Evolutionary conservation across 2,113 vertebrate genomes (phyloP), one percentile per base, ranked within the genome.

Genomic region (Ascaphus truei): DNA sequence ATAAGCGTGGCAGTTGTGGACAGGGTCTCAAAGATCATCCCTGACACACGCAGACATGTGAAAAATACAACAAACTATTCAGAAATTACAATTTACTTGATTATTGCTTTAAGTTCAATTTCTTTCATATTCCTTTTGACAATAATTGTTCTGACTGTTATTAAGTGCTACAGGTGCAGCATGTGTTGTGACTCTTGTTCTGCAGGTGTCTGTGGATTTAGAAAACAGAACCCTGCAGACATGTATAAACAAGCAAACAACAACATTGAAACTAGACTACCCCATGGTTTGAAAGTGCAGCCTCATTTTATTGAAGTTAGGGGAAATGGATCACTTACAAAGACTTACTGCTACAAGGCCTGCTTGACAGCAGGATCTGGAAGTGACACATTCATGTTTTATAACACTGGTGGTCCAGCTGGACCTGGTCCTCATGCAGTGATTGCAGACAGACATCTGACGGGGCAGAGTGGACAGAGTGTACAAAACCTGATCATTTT

Each of bases 301-400:
- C 95, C 95, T 15, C 94, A 95, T 81, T 98, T 98, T 78, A 96
- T 98, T 72, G 96, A 98, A 78, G 95, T 98, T 74, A 85, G 95
- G 71, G 93, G 95, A 62, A 98, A 97, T 4, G 96, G 95, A 66
- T 98, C 96, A 66, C 81, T 98, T 73, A 97, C 96, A 27, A 97
- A 98, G 90, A 98, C 96, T 4, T 98, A 98, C 88, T 98, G 96
- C 89, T 98, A 98, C 81, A 98, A 98, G 81, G 95, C 95, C 11
- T 98, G 94, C 71, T 83, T 98, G 76, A 96, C 96, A 0, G 91
- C 93, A 7, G 95, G 95, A 2, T 98, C 96, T 16, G 95, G 94
- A 86, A 98, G 95, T 66, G 96, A 98, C 79, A 96, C 94, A 62
- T 98, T 98, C 81, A 96, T 98, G 95, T 98, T 98, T 91, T 98